Base-by-base conservation (phyloP, 2,113 vertebrate species). In the Tyto alba region DNA sequence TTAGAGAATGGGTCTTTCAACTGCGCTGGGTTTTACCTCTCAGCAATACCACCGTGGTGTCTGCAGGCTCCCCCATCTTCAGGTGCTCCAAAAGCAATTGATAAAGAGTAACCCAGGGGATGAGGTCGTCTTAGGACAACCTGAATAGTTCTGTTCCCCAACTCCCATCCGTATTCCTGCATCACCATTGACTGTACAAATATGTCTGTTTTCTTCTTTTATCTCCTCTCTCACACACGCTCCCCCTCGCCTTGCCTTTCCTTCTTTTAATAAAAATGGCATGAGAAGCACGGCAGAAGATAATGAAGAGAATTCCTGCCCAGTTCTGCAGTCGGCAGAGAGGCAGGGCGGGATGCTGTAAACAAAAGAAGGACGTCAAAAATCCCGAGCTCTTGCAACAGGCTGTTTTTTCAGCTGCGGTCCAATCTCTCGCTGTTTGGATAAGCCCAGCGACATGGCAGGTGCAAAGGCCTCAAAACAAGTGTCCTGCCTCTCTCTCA, bases 351-450 rank as follows among this genome's bases (percentile, higher is more conserved):
- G 69, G 91, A 95, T 95, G 96, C 91, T 76, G 96, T 96, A 97
- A 97, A 97, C 95, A 97, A 93, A 92, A 93, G 64, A 52, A 88
- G 34, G 81, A 97, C 68, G 16, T 96, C 73, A 97, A 93, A 96
- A 96, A 91, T 89, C 87, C 93, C 22, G 5, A 86, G 77, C 89
- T 95, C 85, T 90, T 78, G 85, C 29, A 6, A 68, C 0, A 25
- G 89, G 95, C 95, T 98, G 96, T 98, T 98, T 89, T 98, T 97
- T 93, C 98, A 98, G 98, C 97, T 98, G 98, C 13, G 18, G 40
- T 20, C 68, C 40, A 0, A 81, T 75, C 91, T 88, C 73, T 27
- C 3, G 18, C 87, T 98, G 90, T 97, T 97, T 98, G 94, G 88
- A 94, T 95, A 98, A 96, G 85, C 41, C 71, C 85, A 95, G 47